Evolutionary conservation across 2,888 invertebrate species (phyloP).

Genomic region (Heterodera filipjevi): DNA sequence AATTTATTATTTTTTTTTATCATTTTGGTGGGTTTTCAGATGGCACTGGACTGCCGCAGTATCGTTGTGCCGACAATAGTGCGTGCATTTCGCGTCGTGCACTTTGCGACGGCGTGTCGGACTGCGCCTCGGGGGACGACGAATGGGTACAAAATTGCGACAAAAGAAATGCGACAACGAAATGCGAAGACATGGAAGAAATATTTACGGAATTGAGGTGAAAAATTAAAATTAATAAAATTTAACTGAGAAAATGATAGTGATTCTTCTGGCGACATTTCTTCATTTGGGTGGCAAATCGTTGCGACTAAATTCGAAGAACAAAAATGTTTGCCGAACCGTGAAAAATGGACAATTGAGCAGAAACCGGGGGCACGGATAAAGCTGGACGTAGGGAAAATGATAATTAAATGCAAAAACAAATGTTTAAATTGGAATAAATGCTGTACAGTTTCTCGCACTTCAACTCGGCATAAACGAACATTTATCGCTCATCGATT

Average conservation of each 20-base stretch:
- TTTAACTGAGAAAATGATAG: background rate
- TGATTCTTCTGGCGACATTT: conserved; percentile 24
- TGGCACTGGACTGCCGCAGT: conserved; percentile 33
- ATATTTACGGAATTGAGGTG: background rate
- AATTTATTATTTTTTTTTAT: too few species aligned
- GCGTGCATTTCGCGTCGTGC: conserved; percentile 49
- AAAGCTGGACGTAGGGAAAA: conserved; percentile 33
- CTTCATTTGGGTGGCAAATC: background rate
- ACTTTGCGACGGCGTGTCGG: conserved; percentile 48
- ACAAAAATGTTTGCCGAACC: background rate
- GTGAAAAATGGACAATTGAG: conserved; percentile 31
- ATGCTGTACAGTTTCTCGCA: conserved; percentile 5
- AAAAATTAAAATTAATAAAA: background rate
- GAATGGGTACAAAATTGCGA: conserved; percentile 34
- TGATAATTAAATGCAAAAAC: background rate
- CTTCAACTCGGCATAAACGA: background rate
- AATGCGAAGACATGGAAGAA: background rate
- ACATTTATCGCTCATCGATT: background rate
- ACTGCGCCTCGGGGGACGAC: conserved; percentile 52
- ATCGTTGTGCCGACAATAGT: conserved; percentile 53
- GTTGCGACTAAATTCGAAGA: background rate
- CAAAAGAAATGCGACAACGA: background rate
- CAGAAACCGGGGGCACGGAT: conserved; percentile 36
- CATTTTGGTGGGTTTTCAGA: conserved; percentile 22
- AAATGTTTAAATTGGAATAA: background rate